A percentile compares a stretch with the other conserved stretches of the same genome.
These are phyloP conservation scores for Drosophila lutescens DNA, from an alignment of 2,888 invertebrate species.

Conservation along the genomic window DNA sequence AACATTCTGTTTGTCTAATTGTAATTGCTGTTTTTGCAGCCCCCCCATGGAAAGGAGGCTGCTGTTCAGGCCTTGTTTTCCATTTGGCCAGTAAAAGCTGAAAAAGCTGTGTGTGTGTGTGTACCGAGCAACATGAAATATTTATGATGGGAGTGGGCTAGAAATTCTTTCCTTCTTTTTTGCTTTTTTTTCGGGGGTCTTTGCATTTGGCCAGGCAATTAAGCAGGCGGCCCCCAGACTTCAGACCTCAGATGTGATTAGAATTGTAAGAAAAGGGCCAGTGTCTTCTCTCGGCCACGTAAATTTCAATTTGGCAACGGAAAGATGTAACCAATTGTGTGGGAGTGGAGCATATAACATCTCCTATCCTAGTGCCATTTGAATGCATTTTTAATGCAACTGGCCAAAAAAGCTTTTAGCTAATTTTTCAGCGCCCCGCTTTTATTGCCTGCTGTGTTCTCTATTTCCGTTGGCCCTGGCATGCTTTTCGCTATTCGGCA, in stretches of 20 bases:
- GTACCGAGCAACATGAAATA: conserved; percentile 61
- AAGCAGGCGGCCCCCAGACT: conserved; percentile 44
- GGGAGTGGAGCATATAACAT: conserved; percentile 13
- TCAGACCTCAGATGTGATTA: conserved; percentile 63
- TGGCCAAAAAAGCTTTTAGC: conserved; percentile 82
- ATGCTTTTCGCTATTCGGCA: conserved; percentile 59
- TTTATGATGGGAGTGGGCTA: conserved; percentile 55
- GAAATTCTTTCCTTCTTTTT: conserved; percentile 17
- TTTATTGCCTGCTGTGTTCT: conserved; percentile 37
- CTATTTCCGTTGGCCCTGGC: conserved; percentile 63
- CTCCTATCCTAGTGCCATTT: conserved; percentile 59
- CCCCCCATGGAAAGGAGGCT: conserved; percentile 31
- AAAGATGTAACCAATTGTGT: conserved; percentile 58
- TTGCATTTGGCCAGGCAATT: conserved; percentile 68
- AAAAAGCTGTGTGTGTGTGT: conserved; percentile 7
- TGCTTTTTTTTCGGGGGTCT: conserved; percentile 7
- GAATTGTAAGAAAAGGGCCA: conserved; percentile 48
- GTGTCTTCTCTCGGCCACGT: conserved; percentile 57
- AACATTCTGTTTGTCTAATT: conserved; percentile 81
- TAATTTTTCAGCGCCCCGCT: conserved; percentile 75
- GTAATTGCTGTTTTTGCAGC: conserved; percentile 79
- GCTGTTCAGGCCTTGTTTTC: conserved; percentile 28
- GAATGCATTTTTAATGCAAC: conserved; percentile 79
- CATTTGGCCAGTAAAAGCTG: conserved; percentile 27
- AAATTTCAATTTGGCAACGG: conserved; percentile 56